Evolutionary conservation across 2,888 invertebrate genomes (phyloP).

Genomic region (Plagiodera versicolora): DNA sequence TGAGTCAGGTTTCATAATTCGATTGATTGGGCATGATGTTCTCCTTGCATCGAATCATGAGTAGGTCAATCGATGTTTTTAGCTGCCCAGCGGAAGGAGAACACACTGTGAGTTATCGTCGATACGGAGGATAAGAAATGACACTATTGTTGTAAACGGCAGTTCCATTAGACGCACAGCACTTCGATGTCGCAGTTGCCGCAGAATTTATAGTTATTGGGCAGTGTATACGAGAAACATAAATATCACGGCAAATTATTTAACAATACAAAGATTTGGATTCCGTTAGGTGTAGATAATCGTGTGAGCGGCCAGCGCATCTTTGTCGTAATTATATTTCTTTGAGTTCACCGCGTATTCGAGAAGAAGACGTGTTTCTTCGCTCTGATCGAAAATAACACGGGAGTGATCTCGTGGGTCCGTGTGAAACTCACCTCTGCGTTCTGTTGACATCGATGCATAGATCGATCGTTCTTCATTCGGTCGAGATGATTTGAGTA

Average conservation of each 20-base stretch:
- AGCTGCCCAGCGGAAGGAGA: background rate
- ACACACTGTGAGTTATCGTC: background rate
- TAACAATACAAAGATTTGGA: slow-evolving; percentile 31
- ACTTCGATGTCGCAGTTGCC: background rate
- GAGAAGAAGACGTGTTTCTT: slow-evolving; percentile 6
- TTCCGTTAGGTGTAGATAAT: slow-evolving; percentile 29
- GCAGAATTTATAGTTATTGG: slow-evolving; percentile 18
- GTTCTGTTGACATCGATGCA: background rate
- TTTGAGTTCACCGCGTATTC: slow-evolving; percentile 26
- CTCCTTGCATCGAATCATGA: too few relatives aligned
- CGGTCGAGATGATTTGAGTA: too few relatives aligned
- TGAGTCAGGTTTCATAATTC: too few relatives aligned
- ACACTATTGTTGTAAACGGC: slow-evolving; percentile 2
- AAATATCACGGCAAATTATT: slow-evolving; percentile 28
- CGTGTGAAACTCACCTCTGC: background rate
- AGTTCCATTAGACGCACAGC: background rate
- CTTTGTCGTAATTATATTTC: slow-evolving; percentile 26
- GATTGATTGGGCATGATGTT: too few relatives aligned
- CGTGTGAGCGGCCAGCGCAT: slow-evolving; percentile 28
- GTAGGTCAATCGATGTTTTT: background rate
- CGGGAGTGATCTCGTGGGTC: slow-evolving; percentile 3
- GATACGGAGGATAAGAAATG: background rate
- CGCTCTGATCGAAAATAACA: slow-evolving; percentile 12
- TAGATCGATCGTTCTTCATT: background rate
- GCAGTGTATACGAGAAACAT: slow-evolving; percentile 25